Base-by-base conservation (phyloP, 2,888 invertebrate species). In the Sinopyrophorus schimmeli region DNA sequence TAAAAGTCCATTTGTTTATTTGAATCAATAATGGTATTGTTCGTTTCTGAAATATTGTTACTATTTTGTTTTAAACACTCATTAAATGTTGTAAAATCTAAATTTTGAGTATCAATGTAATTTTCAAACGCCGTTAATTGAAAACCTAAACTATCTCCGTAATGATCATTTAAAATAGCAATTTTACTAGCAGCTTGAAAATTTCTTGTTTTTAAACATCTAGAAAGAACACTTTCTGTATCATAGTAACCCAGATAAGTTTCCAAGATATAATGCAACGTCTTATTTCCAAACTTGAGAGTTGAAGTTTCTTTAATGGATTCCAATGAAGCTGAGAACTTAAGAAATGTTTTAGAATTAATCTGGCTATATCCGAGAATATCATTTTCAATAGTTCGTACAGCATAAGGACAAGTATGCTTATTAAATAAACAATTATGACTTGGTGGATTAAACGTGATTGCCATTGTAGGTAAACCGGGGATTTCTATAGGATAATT, bases 141-240 rank as follows among this genome's bases (percentile, higher is more conserved):
- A 49, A 72, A 74, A 17, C 67, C 70, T 32, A 74, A 62, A 56
- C 73, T 73, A 53, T 74, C 74, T 12, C 71, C 68, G 50, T 61
- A 74, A 56, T 73, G 72, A 4, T 70, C 73, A 28, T 72, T 69
- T 17, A 74, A 54, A 24, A 70, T 64, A 1, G 73, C 69, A 7
- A 72, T 63, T 63, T 74, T 74, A 54, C 73, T 72, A 1, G 73
- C 74, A 0, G 71, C 73, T 57, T 74, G 73, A 39, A 65, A 68
- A 61, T 73, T 73, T 17, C 66, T 62, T 30, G 62, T 59, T 35
- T 72, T 66, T 27, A 72, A 60, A 53, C 74, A 73, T 55, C 67
- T 68, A 6, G 64, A 62, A 32, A 72, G 51, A 9, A 74, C 59
- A 44, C 58, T 67, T 40, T 74, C 74, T 1, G 66, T 66, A 52